A percentile compares a stretch with the other conserved stretches of the same genome.
Evolutionary conservation across 2,888 invertebrate species (phyloP).

Genomic region (Dynastes hyllus): DNA sequence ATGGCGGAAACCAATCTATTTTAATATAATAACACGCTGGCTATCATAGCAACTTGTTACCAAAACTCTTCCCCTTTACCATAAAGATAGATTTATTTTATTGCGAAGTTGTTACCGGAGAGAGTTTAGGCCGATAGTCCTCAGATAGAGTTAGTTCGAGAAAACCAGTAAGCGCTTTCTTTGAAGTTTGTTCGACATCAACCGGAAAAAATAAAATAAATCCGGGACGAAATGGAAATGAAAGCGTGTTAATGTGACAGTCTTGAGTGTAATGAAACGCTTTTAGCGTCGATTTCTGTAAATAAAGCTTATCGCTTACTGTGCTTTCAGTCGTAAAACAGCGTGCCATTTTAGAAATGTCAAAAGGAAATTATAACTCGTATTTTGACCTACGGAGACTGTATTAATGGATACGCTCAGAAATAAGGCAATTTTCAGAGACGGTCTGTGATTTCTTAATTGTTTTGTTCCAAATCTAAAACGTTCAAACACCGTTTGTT

Average conservation of each 20-base stretch:
- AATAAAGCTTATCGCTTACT: constrained; percentile 44
- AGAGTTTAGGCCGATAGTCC: constrained; percentile 10
- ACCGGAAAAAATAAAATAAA: constrained; percentile 34
- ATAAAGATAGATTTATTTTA: constrained; percentile 30
- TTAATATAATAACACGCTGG: neutral
- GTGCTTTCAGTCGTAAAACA: constrained; percentile 27
- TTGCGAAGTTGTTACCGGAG: constrained; percentile 13
- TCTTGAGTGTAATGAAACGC: constrained; percentile 26
- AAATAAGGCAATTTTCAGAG: neutral
- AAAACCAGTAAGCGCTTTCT: constrained; percentile 6
- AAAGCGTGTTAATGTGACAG: constrained; percentile 35
- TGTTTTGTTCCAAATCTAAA: no score
- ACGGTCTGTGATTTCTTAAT: neutral
- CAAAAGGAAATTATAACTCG: constrained; percentile 21
- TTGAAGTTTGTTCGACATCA: constrained; percentile 31
- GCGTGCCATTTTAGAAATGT: constrained; percentile 15
- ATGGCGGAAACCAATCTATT: neutral
- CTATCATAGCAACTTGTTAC: constrained; percentile 5
- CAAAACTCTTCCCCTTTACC: neutral
- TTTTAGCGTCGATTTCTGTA: constrained; percentile 33
- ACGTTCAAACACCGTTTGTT: no score
- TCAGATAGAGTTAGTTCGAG: constrained; percentile 21
- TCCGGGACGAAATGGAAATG: constrained; percentile 35
- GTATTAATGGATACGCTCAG: neutral
- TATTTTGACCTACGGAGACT: constrained; percentile 1